Base-by-base conservation (phyloP, 2,888 invertebrate species). In the Agonopterix alstromeriana region DNA sequence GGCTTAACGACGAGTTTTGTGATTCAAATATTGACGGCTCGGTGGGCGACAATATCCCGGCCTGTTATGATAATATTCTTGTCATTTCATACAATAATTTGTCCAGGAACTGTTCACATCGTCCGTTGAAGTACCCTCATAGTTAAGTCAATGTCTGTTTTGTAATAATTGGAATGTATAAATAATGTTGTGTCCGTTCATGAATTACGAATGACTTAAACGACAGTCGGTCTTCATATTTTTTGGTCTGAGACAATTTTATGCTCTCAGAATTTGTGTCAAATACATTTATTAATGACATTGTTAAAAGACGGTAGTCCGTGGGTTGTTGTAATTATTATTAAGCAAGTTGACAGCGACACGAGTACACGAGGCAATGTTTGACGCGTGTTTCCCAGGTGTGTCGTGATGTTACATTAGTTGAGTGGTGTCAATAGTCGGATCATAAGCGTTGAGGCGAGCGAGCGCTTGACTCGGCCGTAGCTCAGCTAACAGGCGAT, bases 11-110 rank as follows among this genome's bases (percentile, higher is more conserved):
- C 71, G 68, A 77, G 83, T 84, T 87, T 86, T 84, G 85, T 82
- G 81, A 86, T 84, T 82, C 83, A 82, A 83, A 84, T 83, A 78
- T 72, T 59, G 70, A 65, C 65, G 67, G 67, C 56, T 60, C 78
- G 57, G 79, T 86, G 83, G 84, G 84, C 82, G 84, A 85, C 79
- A 69, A 71, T 71, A 59, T 67, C 55, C 53, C 52, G 60, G 55
- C 82, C 85, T 81, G 86, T 86, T 87, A 87, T 87, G 85, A 85
- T 87, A 87, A 87, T 87, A 79, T 79, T 78, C 67, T 54, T 62
- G 68, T 63, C 66, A 67, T 73, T 77, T 73, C 70, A 65, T 77
- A 76, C 72, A 79, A 81, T 76, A 76, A 81, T 81, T 78, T 70
- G 79, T 71, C 58, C 65, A 63, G 64, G 63, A 67, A 70, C 63